A percentile compares a stretch with the other conserved stretches of the same genome.
Evolutionary conservation across 1,140 invertebrate species (phyloP).

Genomic region (Polypedilum vanderplanki): DNA sequence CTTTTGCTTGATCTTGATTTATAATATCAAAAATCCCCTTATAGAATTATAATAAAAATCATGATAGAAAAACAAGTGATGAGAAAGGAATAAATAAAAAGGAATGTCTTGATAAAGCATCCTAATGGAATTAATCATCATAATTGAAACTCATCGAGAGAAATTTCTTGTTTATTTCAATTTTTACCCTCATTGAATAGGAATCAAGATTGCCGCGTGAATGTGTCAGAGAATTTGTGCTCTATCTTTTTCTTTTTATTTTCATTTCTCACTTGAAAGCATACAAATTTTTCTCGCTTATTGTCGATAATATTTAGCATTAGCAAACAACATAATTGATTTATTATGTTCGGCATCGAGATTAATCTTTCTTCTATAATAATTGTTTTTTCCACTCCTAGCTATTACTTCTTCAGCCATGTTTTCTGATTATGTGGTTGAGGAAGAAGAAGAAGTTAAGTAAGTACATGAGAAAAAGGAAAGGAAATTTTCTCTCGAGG

Average conservation of each 20-base stretch:
- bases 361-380: conserved; percentile 17
- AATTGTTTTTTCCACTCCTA: not conserved
- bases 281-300: not conserved
- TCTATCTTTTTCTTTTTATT: not conserved
- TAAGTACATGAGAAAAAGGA: not conserved
- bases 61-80: too few species aligned
- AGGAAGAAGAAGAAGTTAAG: not conserved
- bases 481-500: not conserved
- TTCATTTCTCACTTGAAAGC: not conserved
- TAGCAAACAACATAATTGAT: conserved; percentile 26
- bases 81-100: too few species aligned
- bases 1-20: too few species aligned
- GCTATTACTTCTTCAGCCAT: not conserved
- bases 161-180: not conserved
- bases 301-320: conserved; percentile 15
- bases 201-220: not conserved
- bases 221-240: conserved; percentile 10
- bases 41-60: too few species aligned
- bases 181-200: not conserved
- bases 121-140: conserved; percentile 19
- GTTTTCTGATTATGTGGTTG: not conserved
- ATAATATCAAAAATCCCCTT: too few species aligned
- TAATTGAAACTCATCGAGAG: not conserved
- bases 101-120: not conserved
- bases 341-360: not conserved